Percentiles rank a stretch among this genome's conserved stretches.
phyloP scores from a whole-genome alignment of 2,797 vertebrate genomes.

The Alosa sapidissima region DNA sequence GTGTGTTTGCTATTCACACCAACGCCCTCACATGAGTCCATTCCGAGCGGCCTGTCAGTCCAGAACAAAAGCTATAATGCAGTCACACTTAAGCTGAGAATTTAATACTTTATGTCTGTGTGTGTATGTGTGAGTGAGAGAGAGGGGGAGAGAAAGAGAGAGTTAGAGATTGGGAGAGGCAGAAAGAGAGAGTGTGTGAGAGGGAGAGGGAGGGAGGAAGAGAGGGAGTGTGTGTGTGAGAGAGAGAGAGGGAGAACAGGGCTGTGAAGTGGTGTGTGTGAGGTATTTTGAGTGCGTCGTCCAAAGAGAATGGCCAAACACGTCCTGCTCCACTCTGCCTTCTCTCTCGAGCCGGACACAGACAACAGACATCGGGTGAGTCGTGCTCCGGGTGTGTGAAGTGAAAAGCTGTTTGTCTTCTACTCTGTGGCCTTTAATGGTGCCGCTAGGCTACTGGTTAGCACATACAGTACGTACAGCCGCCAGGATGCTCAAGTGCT shows the following conservation, averaged over 20 bases:
- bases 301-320: conserved; percentile 48
- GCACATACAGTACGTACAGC: background rate
- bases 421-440: conserved; percentile 18
- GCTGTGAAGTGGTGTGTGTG: conserved; percentile 41
- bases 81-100: conserved; percentile 65
- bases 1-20: conserved; percentile 53
- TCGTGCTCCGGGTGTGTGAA: conserved; percentile 40
- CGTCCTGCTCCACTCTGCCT: conserved; percentile 44
- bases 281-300: conserved; percentile 53
- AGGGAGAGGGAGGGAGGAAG: conserved; percentile 10
- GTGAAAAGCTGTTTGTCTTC: conserved; percentile 23
- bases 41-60: conserved; percentile 70
- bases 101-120: conserved; percentile 36
- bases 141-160: conserved; percentile 34
- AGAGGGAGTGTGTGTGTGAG: conserved; percentile 42
- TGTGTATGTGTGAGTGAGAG: conserved; percentile 54
- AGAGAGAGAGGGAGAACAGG: conserved; percentile 38
- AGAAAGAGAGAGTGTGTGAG: background rate
- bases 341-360: conserved; percentile 46
- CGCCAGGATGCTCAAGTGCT: background rate
- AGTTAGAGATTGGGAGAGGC: conserved; percentile 5
- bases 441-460: conserved; percentile 51
- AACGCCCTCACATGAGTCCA: conserved; percentile 70
- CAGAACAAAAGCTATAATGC: conserved; percentile 76
- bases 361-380: conserved; percentile 63